Percentiles rank a stretch among this genome's conserved stretches.
These are phyloP conservation scores for Geophilus truncorum DNA, from an alignment of 2,888 invertebrate genomes.

Conservation along the genomic window DNA sequence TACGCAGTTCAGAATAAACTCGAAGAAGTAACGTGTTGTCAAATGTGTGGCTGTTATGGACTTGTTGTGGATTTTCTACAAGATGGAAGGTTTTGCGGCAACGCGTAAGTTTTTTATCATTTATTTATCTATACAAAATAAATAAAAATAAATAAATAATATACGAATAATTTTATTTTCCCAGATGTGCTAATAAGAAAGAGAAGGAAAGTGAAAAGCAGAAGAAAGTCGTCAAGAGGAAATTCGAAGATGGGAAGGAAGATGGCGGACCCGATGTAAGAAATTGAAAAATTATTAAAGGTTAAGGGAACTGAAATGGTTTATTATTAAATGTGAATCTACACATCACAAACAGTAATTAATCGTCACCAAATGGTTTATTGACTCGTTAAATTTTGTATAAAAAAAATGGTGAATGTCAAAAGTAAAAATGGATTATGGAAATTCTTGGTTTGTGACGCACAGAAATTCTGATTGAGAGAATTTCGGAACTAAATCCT, in stretches of 20 bases:
- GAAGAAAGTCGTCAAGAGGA: constrained; percentile 20
- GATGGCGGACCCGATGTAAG: not conserved
- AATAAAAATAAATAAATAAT: not conserved
- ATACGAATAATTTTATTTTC: not conserved
- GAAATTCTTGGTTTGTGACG: no score
- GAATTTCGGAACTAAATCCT: no score
- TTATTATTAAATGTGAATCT: no score
- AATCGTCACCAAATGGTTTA: no score
- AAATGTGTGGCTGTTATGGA: constrained; percentile 79
- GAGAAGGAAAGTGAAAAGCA: not conserved
- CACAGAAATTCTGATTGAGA: no score
- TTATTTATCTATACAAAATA: no score
- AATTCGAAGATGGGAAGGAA: not conserved
- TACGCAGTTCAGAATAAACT: constrained; percentile 40
- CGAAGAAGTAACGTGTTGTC: constrained; percentile 71
- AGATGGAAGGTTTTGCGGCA: constrained; percentile 48
- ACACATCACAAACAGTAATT: no score
- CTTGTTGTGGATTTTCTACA: constrained; percentile 75
- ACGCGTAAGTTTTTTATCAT: no score
- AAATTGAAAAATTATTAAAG: not conserved
- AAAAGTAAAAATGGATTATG: no score
- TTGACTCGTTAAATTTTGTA: no score
- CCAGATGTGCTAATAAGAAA: not conserved
- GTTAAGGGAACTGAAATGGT: no score
- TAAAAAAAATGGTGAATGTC: no score